phyloP scores from a whole-genome alignment of 1,140 invertebrate genomes.

The Bombus fervidus region DNA sequence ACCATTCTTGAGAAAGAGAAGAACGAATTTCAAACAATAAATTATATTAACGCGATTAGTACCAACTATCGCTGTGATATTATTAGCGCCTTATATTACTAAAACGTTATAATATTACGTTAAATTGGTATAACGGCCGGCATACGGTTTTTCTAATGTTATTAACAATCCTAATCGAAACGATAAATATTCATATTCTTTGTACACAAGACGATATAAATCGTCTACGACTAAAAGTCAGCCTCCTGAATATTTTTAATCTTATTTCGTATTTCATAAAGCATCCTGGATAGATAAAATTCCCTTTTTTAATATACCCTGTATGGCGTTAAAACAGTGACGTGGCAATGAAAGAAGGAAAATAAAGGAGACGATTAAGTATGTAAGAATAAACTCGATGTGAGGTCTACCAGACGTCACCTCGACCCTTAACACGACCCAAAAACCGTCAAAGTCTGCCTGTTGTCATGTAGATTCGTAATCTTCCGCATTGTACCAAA shows the following conservation, averaged over 20 bases:
- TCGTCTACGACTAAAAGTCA: not conserved
- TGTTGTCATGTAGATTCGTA: conserved; percentile 72
- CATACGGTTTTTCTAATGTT: too few species aligned
- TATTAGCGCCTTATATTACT: too few species aligned
- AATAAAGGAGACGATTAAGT: conserved; percentile 12
- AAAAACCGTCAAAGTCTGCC: conserved; percentile 68
- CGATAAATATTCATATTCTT: too few species aligned
- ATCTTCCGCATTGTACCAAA: conserved; percentile 60
- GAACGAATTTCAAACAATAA: not conserved
- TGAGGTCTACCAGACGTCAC: conserved; percentile 55
- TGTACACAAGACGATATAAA: not conserved
- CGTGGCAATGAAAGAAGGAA: not conserved
- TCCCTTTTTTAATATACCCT: not conserved
- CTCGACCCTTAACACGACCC: conserved; percentile 75
- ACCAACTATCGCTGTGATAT: too few species aligned
- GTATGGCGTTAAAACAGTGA: not conserved
- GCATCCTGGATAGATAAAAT: not conserved
- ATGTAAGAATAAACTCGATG: conserved; percentile 9
- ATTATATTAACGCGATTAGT: too few species aligned
- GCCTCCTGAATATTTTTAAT: not conserved
- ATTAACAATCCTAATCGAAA: too few species aligned
- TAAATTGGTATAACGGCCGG: too few species aligned
- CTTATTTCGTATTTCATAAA: not conserved
- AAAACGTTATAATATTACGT: too few species aligned
- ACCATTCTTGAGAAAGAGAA: too few species aligned